A percentile compares a stretch with the other conserved stretches of the same genome.
These are phyloP conservation scores for Cecidostiba fungosa DNA, from an alignment of 2,888 invertebrate species.

Conservation along the genomic window DNA sequence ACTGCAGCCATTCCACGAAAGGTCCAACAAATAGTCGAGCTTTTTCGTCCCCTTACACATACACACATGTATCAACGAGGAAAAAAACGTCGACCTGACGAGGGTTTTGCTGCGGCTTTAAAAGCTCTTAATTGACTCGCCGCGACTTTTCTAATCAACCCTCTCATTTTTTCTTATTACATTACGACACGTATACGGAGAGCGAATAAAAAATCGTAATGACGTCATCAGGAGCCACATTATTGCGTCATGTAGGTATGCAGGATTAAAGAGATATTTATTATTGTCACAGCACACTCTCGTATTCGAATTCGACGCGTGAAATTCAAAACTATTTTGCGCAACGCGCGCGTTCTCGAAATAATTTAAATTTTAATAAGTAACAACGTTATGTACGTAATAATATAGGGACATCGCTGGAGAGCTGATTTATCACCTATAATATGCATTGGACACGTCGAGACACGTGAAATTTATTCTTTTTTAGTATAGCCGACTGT, in stretches of 20 bases:
- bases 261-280: no score
- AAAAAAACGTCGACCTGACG: no score
- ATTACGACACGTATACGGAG: no score
- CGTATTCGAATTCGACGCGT: background rate
- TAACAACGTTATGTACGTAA: background rate
- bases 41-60: background rate
- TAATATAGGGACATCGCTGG: background rate
- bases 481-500: background rate
- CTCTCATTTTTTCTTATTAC: background rate
- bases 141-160: conserved; percentile 42
- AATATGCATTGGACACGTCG: no score
- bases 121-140: conserved; percentile 56
- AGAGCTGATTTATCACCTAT: background rate
- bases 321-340: background rate
- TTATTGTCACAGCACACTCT: no score
- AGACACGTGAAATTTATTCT: conserved; percentile 9
- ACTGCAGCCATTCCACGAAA: background rate
- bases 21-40: conserved; percentile 14
- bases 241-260: no score
- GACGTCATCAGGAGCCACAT: no score
- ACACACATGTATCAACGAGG: conserved; percentile 2
- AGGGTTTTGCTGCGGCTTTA: conserved; percentile 35
- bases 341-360: background rate
- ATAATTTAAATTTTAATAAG: background rate
- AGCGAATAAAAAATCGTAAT: no score